These are phyloP conservation scores for Caenorhabditis imperialis DNA, from an alignment of 2,888 invertebrate species.

Conservation along the genomic window DNA sequence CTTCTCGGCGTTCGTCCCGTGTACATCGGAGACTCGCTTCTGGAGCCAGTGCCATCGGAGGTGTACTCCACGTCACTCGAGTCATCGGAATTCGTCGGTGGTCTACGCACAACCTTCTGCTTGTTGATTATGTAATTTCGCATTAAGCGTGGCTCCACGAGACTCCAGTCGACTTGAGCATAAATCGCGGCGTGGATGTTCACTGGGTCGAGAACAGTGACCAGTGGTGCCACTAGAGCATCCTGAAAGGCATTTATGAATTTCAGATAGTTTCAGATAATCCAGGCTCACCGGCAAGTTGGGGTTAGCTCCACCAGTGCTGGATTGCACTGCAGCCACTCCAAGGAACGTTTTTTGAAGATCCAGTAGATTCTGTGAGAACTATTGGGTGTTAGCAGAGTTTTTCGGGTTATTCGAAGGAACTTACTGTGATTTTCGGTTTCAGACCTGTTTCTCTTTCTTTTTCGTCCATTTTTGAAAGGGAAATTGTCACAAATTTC, in stretches of 20 bases:
- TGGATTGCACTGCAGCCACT: constrained; percentile 34
- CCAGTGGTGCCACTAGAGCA: constrained; percentile 11
- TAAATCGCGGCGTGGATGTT: constrained; percentile 1
- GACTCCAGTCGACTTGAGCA: constrained; percentile 24
- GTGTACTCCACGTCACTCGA: neutral
- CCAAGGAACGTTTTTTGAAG: constrained; percentile 30
- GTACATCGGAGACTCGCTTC: neutral
- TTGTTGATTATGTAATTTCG: neutral
- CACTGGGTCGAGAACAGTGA: constrained; percentile 33
- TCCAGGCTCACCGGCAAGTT: constrained; percentile 39
- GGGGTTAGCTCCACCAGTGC: constrained; percentile 19
- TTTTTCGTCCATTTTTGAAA: too few relatives aligned
- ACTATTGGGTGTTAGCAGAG: neutral
- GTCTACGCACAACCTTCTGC: neutral
- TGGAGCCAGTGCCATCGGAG: constrained; percentile 4
- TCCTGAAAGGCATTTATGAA: constrained; percentile 18
- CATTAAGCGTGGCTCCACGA: constrained; percentile 2
- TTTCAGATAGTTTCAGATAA: neutral
- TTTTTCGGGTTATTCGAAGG: too few relatives aligned
- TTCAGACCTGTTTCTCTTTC: constrained; percentile 8
- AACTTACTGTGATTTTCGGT: constrained; percentile 24
- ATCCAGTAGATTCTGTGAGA: constrained; percentile 17
- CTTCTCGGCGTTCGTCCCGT: neutral
- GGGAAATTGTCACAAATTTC: too few relatives aligned
- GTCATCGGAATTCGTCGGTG: neutral